Evolutionary conservation across 2,797 vertebrate species (phyloP), one percentile per base, ranked within the genome.

Genomic region (Aeoliscus strigatus): DNA sequence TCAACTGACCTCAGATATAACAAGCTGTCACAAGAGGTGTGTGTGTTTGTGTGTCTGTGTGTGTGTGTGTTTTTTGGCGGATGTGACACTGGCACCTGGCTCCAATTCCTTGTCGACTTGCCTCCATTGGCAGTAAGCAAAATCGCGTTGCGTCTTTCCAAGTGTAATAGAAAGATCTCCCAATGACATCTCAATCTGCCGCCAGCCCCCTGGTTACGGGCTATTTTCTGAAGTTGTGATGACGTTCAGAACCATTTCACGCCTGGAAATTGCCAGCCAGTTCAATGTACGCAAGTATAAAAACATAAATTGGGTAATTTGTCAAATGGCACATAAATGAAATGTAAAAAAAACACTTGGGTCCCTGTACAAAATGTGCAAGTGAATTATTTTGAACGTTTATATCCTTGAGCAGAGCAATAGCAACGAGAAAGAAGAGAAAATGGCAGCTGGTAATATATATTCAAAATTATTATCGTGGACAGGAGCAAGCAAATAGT

Each of bases 1-100:
- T 38, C 34, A 1, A 39, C 54, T 76, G 68, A 77, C 72, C 75
- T 78, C 60, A 50, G 72, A 70, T 65, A 58, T 67, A 74, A 69
- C 60, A 73, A 71, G 66, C 71, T 73, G 76, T 75, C 75, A 74
- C 39, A 68, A 49, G 40, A 53, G 50, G 21, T 15, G 9, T 42
- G 21, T 33, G 24, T 11, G 27, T 36, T 17, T 27, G 28, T 27
- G 43, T 41, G 38, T 39, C 15, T 59, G 47, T 57, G 39, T 35
- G 40, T 28, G 24, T 54, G 13, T 58, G 27, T 58, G 43, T 59
- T 70, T 66, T 75, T 52, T 70, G n/a, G n/a, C n/a, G n/a, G n/a
- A n/a, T 46, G 44, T 61, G 51, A 41, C 49, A 43, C 30, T 39
- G n/a, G n/a, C n/a, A n/a, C n/a, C n/a, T n/a, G n/a, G n/a, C 14